A percentile compares a stretch with the other conserved stretches of the same genome.
phyloP scores from a whole-genome alignment of 2,113 vertebrate species.

The Oxygymnocypris stewartii region DNA sequence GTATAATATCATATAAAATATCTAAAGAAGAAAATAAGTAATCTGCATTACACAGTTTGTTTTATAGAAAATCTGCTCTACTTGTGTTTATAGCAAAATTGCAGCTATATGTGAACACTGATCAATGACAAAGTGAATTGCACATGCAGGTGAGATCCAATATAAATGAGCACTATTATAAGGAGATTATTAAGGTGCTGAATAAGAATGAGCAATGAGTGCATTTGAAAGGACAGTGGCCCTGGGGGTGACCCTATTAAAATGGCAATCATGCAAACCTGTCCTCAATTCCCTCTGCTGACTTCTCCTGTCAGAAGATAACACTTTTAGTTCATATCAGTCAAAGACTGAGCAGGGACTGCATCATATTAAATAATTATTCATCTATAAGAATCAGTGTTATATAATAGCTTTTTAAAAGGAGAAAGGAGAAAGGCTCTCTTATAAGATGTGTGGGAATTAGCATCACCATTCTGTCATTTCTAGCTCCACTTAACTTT shows the following conservation, averaged over 20 bases:
- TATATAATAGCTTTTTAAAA: constrained; percentile 23
- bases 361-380: constrained; percentile 24
- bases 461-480: constrained; percentile 21
- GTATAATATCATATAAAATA: too few species aligned
- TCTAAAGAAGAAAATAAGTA: neutral
- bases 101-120: neutral
- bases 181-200: constrained; percentile 22
- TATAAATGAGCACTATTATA: neutral
- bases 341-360: neutral
- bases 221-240: constrained; percentile 37
- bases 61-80: neutral
- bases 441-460: constrained; percentile 7
- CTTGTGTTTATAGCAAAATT: neutral
- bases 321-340: constrained; percentile 28
- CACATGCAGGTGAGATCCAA: constrained; percentile 3
- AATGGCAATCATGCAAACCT: constrained; percentile 35
- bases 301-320: constrained; percentile 10
- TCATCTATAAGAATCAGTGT: constrained; percentile 15
- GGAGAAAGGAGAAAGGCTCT: neutral
- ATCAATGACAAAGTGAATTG: constrained; percentile 29
- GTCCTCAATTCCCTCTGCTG: constrained; percentile 26
- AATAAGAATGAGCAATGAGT: constrained; percentile 13
- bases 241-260: constrained; percentile 30
- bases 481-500: neutral
- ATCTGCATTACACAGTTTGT: neutral